Evolutionary conservation across 2,797 vertebrate genomes (phyloP).

Genomic region (Taeniopygia guttata): DNA sequence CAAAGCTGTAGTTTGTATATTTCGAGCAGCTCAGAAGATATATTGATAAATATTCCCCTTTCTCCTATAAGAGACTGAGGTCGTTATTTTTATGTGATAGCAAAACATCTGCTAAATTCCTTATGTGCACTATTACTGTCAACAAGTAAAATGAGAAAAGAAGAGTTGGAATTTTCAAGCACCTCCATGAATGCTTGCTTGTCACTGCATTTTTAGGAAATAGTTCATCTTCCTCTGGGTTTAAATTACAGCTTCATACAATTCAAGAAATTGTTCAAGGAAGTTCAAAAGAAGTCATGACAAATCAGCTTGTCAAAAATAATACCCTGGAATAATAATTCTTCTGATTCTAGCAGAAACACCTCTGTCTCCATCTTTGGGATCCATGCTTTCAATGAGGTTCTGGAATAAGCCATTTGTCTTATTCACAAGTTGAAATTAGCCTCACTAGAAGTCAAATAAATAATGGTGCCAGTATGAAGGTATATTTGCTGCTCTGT

Average conservation of each 20-base stretch:
- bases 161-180: slow-evolving; percentile 44
- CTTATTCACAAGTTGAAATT: background rate
- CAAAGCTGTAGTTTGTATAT: background rate
- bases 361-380: background rate
- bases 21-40: background rate
- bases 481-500: background rate
- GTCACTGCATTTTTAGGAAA: background rate
- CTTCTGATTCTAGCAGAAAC: background rate
- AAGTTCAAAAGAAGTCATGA: background rate
- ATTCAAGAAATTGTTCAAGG: background rate
- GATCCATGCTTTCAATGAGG: background rate
- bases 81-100: no score
- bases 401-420: background rate
- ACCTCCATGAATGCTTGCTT: background rate
- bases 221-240: background rate
- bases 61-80: background rate
- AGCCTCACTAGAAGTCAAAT: background rate
- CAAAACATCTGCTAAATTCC: slow-evolving; percentile 6
- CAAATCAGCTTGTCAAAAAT: background rate
- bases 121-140: background rate
- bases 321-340: background rate
- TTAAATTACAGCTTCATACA: background rate
- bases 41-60: background rate
- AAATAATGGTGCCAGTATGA: background rate
- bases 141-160: slow-evolving; percentile 34